Base-by-base conservation (phyloP, 1,140 invertebrate species). In the Campoletis sonorensis region DNA sequence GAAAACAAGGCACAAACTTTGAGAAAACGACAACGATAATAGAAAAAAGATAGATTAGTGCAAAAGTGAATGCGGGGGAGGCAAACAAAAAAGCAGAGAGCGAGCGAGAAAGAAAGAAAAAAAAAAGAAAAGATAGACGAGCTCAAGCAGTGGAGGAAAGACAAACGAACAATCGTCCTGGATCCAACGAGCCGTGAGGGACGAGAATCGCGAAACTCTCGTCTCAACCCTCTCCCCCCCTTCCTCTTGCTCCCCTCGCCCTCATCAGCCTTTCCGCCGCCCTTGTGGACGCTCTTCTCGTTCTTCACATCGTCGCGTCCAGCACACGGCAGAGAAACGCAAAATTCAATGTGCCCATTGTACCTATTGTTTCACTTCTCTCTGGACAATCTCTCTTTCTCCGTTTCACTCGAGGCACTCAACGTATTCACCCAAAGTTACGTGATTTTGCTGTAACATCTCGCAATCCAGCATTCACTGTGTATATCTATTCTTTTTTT, bases 261-360 rank as follows among this genome's bases (percentile, higher is more conserved):
- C 16, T 45, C 40, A 45, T 45, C 40, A 45, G 40, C 40, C 40
- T 45, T 45, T 45, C 40, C 54, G 54, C n/a, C 23, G 5, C 23
- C 21, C 61, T 27, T 23, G 23, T 27, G 61, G 61, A 67, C 21
- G 61, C 23, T n/a, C n/a, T 67, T 26, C 61, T 27, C 51, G 68
- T 73, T 23, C 71, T 51, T 75, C 75, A 61, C 75, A 37, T 77
- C 54, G 75, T 49, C 75, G 61, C 61, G 75, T 77, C 75, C 51
- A 61, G 30, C 26, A 76, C 75, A 64, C 75, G 13, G 54, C 4
- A 75, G 72, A 75, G 72, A 75, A 75, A 51, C 26, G 54, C 54
- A 77, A 77, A 77, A 77, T 77, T 77, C 27, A 77, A 77, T 77
- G 75, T 77, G 75, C 75, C 75, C 75, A 77, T 77, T 77, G 75